Evolutionary conservation across 2,888 invertebrate species (phyloP).

Genomic region (Hipparchia semele): DNA sequence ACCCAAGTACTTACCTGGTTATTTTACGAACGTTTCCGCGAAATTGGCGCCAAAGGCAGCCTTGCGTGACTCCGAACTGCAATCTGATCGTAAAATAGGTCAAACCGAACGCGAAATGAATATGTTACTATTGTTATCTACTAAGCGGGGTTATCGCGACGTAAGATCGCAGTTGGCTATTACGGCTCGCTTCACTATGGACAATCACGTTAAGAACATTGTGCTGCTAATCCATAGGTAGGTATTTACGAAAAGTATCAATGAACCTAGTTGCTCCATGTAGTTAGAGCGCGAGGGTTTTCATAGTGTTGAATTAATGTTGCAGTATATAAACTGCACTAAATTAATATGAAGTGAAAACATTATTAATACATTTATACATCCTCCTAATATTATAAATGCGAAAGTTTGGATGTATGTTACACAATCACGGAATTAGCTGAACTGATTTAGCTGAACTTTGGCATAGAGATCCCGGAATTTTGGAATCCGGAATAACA

Average conservation of each 20-base stretch:
- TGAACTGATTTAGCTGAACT: too few species aligned
- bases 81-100: constrained; percentile 40
- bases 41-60: constrained; percentile 36
- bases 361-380: too few species aligned
- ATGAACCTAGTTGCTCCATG: neutral
- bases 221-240: neutral
- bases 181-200: constrained; percentile 4
- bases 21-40: constrained; percentile 32
- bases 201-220: constrained; percentile 3
- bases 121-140: constrained; percentile 36
- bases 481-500: too few species aligned
- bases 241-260: neutral
- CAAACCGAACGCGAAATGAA: constrained; percentile 38
- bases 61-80: constrained; percentile 38
- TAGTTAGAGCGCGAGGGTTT: too few species aligned
- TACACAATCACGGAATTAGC: too few species aligned
- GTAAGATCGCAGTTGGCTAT: constrained; percentile 19
- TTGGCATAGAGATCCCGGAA: too few species aligned
- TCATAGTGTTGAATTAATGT: too few species aligned
- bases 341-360: too few species aligned
- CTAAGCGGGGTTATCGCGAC: constrained; percentile 28
- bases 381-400: too few species aligned
- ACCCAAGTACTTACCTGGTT: constrained; percentile 1
- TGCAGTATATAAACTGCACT: too few species aligned
- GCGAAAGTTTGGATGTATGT: too few species aligned